A percentile compares a stretch with the other conserved stretches of the same genome.
phyloP scores from a whole-genome alignment of 2,113 vertebrate species.

The Solenodon paradoxus region DNA sequence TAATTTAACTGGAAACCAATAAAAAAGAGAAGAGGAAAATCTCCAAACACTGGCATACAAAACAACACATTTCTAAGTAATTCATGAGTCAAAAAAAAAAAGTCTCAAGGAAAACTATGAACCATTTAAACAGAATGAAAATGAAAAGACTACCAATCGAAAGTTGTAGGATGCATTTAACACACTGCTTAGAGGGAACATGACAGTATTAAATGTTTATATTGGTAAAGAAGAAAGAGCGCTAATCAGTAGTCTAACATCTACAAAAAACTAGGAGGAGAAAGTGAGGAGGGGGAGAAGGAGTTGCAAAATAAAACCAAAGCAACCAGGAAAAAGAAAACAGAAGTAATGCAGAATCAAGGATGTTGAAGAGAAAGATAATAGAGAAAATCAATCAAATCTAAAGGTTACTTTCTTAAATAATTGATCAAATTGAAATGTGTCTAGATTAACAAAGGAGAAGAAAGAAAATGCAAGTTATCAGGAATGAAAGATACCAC shows the following conservation, averaged over 20 bases:
- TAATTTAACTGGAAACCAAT: neutral
- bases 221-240: neutral
- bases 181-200: neutral
- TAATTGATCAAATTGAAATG: neutral
- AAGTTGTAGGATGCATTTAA: neutral
- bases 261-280: neutral
- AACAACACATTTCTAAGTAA: neutral
- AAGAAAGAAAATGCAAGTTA: neutral
- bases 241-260: neutral
- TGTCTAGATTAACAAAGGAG: neutral
- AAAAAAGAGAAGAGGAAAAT: constrained; percentile 6
- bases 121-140: constrained; percentile 31
- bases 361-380: neutral
- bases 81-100: neutral
- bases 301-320: constrained; percentile 27
- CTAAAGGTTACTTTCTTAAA: neutral
- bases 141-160: neutral
- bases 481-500: neutral
- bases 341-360: neutral
- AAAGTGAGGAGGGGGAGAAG: too few relatives aligned
- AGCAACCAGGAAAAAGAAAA: neutral
- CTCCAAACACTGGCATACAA: neutral
- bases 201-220: neutral
- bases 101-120: constrained; percentile 27
- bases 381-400: neutral